These are phyloP conservation scores for Oriolus oriolus DNA, from an alignment of 2,113 vertebrate species.

Conservation along the genomic window DNA sequence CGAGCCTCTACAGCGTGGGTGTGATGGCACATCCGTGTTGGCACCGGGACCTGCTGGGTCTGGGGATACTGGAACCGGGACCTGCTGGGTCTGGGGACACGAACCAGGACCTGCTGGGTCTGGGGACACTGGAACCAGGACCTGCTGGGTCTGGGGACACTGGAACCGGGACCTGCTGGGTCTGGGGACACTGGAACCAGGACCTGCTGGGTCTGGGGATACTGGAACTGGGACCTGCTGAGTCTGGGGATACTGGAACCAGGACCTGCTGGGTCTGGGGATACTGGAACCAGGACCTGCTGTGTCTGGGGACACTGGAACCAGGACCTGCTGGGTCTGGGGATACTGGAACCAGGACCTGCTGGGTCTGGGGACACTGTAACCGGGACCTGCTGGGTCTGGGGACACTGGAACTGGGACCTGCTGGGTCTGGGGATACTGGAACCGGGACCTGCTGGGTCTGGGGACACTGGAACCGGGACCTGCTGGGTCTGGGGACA, in stretches of 20 bases:
- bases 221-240: neutral
- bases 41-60: neutral
- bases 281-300: neutral
- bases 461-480: neutral
- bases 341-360: neutral
- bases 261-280: neutral
- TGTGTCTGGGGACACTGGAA: neutral
- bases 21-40: neutral
- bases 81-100: neutral
- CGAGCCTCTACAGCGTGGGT: rapidly evolving
- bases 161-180: neutral
- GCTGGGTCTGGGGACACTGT: neutral
- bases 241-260: neutral
- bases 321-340: neutral
- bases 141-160: neutral
- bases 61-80: rapidly evolving
- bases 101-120: neutral
- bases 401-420: neutral
- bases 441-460: neutral
- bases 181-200: neutral
- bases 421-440: neutral
- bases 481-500: neutral
- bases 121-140: neutral
- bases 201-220: neutral
- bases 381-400: neutral